Evolutionary conservation across 2,888 invertebrate genomes (phyloP), one percentile per base, ranked within the genome.

Genomic region (Eueremaeus valkanovi): DNA sequence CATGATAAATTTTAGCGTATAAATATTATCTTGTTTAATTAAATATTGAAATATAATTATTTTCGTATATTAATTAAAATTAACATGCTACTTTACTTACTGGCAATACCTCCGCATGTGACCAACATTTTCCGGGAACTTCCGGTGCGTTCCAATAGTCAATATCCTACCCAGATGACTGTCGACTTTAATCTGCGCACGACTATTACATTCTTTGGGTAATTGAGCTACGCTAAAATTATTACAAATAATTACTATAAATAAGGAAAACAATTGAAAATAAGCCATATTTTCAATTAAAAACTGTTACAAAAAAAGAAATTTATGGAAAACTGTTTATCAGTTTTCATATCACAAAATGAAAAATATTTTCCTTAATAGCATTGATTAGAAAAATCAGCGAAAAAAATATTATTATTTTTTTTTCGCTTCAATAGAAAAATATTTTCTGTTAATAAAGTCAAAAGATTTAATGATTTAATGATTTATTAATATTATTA

Each of bases 61-160:
- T n/a, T n/a, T n/a, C n/a, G n/a, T n/a, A n/a, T n/a, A n/a, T n/a
- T n/a, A n/a, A n/a, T n/a, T n/a, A n/a, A n/a, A n/a, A 55, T 55
- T 24, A 55, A 24, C 3, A 24, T 24, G 8, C n/a, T n/a, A 33
- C 3, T 3, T 11, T 13, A 68, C 68, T 68, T 18, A 68, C 68
- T 68, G 68, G 24, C 68, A 68, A 24, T 68, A 68, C 11, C 40
- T 3, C 21, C 68, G 3, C 36, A 68, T 68, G 8, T 68, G 40
- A 24, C 42, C 42, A 18, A 42, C 42, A 68, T 68, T 68, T 68
- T 68, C 68, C 9, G 68, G 68, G 6, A 68, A 21, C 31, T 68
- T 68, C 13, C 68, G 8, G 24, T 36, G 42, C 1, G 24, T 68
- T 3, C 68, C 68, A 42, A 68, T 68, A 1, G 68, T 68, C 42